Base-by-base conservation (phyloP, 2,888 invertebrate species). In the Lasioglossum morio region DNA sequence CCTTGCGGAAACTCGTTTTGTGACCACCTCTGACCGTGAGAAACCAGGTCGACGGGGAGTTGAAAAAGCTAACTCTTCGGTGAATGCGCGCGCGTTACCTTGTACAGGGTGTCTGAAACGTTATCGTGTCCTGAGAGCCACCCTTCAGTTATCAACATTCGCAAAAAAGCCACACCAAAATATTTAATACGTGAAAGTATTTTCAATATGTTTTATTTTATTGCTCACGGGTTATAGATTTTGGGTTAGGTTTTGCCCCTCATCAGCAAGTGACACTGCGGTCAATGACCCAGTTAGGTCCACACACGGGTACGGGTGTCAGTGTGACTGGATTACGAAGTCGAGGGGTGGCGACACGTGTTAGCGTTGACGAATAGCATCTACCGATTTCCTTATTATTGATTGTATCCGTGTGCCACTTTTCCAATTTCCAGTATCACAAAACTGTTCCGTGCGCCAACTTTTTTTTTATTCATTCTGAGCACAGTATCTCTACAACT, bases 1-100 rank as follows among this genome's bases (percentile, higher is more conserved):
- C 79, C 86, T 85, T 81, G 75, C 80, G 82, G 82, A 84, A 87
- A 86, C 88, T 85, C 85, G 89, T 90, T 85, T 84, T 74, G 84
- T 81, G 76, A 85, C 81, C 89, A 81, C 77, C 87, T 85, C 77
- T 80, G 81, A 88, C 89, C 88, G 85, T 90, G 90, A 90, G 89
- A 90, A 90, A 90, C 86, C 79, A 77, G 86, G 86, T 89, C 81
- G 84, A 75, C 80, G 30, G 82, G 86, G 81, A 84, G 60, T 75
- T 87, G 69, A 48, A 84, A 85, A 69, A 86, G 86, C 74, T 37
- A 78, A 83, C 76, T 87, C 74, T 81, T 81, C 79, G 78, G 78
- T 57, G 53, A 75, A 89, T 57, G 40, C 72, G 30, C 19, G 8
- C 43, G 43, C 34, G 30, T 34, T 72, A 14, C 46, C 5, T 30